phyloP scores from a whole-genome alignment of 2,113 vertebrate species.

The Passer montanus region DNA sequence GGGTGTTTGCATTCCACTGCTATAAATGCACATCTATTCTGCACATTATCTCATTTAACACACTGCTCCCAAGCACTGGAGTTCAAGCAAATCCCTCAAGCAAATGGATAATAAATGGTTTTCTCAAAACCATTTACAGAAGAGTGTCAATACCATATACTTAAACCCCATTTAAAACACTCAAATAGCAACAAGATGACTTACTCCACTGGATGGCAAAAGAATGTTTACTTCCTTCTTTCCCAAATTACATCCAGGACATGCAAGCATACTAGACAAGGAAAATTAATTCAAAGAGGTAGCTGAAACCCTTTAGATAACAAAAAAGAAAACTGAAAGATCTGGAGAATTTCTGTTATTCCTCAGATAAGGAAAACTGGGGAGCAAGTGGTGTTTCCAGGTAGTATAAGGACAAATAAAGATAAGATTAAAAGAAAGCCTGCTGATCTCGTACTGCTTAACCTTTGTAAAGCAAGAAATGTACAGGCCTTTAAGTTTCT shows the following conservation, averaged over 20 bases:
- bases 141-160: background rate
- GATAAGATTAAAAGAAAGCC: background rate
- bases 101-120: slow-evolving; percentile 7
- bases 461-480: background rate
- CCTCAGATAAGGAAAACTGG: background rate
- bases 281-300: background rate
- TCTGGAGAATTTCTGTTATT: background rate
- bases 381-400: background rate
- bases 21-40: background rate
- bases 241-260: background rate
- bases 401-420: background rate
- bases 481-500: background rate
- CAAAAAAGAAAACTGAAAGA: background rate
- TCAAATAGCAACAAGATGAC: background rate
- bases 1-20: background rate
- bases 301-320: background rate
- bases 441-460: background rate
- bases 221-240: background rate
- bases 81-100: background rate
- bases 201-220: background rate
- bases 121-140: background rate
- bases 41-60: background rate
- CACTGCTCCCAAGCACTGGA: background rate
- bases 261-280: background rate
- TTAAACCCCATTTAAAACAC: background rate